Conservation (phyloP, 2,888 invertebrate genomes). For the Phortica magna region DNA sequence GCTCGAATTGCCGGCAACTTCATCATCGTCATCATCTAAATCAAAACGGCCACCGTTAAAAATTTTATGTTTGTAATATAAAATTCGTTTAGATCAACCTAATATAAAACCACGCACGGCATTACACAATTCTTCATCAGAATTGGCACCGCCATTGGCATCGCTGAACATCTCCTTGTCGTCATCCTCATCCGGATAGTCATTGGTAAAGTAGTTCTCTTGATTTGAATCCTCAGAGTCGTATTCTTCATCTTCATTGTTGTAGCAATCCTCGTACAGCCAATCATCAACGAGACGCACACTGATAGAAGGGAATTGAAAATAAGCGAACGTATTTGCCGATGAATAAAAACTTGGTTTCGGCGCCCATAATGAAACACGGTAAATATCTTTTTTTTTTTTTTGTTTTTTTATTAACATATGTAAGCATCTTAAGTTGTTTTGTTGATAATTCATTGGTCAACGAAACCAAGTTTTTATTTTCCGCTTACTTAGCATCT, state of each 20-base stretch:
- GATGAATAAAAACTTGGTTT: slow-evolving; percentile 28
- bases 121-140: slow-evolving; percentile 80
- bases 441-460: slow-evolving; percentile 39
- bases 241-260: slow-evolving; percentile 76
- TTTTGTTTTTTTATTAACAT: slow-evolving; percentile 12
- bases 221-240: slow-evolving; percentile 87
- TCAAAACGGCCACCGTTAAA: neutral
- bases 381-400: neutral
- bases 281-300: slow-evolving; percentile 71
- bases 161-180: slow-evolving; percentile 56
- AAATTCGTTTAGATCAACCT: slow-evolving; percentile 57
- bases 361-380: slow-evolving; percentile 25
- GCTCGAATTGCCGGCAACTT: slow-evolving; percentile 61
- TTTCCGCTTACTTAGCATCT: neutral
- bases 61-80: neutral
- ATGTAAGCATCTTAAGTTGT: slow-evolving; percentile 24
- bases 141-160: slow-evolving; percentile 79
- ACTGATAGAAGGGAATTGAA: slow-evolving; percentile 53
- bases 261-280: slow-evolving; percentile 71
- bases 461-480: slow-evolving; percentile 50
- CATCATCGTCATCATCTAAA: slow-evolving; percentile 56
- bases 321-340: slow-evolving; percentile 15
- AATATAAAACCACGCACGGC: slow-evolving; percentile 80
- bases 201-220: slow-evolving; percentile 87
- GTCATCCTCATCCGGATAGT: slow-evolving; percentile 86